phyloP scores from a whole-genome alignment of 2,797 vertebrate genomes.

The Pterois miles region DNA sequence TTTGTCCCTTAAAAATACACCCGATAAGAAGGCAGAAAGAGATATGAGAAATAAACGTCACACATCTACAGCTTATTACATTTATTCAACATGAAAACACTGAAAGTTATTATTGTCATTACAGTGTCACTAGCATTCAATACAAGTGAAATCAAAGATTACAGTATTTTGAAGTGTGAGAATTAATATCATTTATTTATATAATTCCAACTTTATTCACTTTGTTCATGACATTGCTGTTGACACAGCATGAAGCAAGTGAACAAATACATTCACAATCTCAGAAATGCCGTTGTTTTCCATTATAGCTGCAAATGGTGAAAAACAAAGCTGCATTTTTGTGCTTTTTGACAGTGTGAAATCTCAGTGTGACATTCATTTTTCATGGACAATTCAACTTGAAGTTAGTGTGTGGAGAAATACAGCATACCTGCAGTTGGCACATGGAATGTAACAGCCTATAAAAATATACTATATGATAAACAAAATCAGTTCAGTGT shows the following conservation, averaged over 20 bases:
- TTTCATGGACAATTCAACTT: background rate
- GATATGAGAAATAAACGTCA: background rate
- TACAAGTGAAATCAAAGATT: constrained; percentile 1
- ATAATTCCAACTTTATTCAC: background rate
- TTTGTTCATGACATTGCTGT: background rate
- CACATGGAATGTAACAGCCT: constrained; percentile 7
- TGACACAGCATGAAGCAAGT: background rate
- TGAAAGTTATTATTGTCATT: background rate
- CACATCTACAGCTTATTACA: background rate
- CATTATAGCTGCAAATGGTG: background rate
- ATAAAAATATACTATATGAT: background rate
- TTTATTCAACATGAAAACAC: constrained; percentile 37
- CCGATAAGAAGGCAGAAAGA: background rate
- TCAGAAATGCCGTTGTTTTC: constrained; percentile 10
- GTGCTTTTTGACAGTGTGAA: constrained; percentile 14
- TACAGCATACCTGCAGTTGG: background rate
- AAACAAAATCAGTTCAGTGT: background rate
- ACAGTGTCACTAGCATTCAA: background rate
- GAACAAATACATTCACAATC: constrained; percentile 37
- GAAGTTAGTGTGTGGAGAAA: constrained; percentile 4
- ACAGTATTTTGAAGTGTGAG: constrained; percentile 9
- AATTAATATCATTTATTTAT: background rate
- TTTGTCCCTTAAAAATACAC: background rate
- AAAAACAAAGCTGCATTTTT: constrained; percentile 7
- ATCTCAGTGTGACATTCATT: background rate